These are phyloP conservation scores for Thripadectes ignobilis DNA, from an alignment of 2,797 vertebrate species.

Conservation along the genomic window DNA sequence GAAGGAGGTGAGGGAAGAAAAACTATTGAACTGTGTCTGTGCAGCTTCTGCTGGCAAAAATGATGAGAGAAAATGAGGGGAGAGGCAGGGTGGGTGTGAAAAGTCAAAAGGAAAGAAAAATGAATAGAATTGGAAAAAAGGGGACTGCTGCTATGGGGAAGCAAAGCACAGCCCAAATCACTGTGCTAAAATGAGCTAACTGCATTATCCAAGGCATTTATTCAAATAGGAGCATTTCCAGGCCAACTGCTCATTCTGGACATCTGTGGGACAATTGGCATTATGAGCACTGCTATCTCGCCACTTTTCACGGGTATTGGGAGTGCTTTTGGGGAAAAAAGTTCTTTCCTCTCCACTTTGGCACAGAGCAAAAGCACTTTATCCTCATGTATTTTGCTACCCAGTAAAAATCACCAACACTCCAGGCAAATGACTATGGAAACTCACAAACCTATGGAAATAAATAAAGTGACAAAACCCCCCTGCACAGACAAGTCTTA, in stretches of 20 bases:
- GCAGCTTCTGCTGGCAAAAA: not conserved
- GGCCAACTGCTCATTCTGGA: not conserved
- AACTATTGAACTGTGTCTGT: fast-evolving
- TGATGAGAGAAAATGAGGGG: not conserved
- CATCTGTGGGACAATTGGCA: not conserved
- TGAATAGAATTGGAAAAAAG: not conserved
- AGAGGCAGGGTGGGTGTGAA: not conserved
- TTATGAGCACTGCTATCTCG: not conserved
- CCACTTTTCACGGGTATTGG: not conserved
- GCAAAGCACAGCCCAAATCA: not conserved
- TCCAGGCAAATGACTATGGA: not conserved
- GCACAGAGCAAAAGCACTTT: not conserved
- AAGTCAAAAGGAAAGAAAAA: not conserved
- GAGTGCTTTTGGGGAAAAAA: not conserved
- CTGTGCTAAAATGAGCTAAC: not conserved
- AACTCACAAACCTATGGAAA: not conserved
- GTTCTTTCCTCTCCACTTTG: not conserved
- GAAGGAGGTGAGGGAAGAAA: not conserved
- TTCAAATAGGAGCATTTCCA: not conserved
- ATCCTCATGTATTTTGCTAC: not conserved
- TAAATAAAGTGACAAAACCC: fast-evolving
- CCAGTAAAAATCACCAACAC: not conserved
- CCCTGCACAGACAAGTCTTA: not conserved
- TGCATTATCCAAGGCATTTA: not conserved
- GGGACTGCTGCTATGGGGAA: not conserved